phyloP scores from a whole-genome alignment of 92 coral and sea anemone genomes.

The Epizoanthus illoricatus region DNA sequence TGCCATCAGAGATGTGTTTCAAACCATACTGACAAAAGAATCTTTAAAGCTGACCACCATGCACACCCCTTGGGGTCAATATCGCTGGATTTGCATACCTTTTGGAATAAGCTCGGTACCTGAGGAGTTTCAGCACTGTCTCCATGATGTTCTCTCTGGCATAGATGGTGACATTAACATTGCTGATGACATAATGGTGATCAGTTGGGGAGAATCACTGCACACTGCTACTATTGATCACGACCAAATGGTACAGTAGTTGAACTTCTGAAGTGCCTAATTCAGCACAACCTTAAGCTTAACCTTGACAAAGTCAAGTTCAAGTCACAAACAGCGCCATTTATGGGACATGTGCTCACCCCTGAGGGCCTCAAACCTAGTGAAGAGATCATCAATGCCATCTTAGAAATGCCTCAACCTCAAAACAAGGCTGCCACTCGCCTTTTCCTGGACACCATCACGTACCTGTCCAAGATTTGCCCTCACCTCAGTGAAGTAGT shows the following conservation, averaged over 20 bases:
- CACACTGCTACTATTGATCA: conserved; percentile 39
- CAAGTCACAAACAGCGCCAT: conserved; percentile 47
- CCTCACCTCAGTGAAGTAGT: too few relatives aligned
- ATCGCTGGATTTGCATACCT: conserved; percentile 55
- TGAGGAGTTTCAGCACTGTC: conserved; percentile 51
- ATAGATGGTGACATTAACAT: conserved; percentile 53
- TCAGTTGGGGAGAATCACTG: conserved; percentile 39
- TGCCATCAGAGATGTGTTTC: conserved; percentile 13
- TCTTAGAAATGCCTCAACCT: conserved; percentile 48
- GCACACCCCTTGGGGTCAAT: conserved; percentile 34
- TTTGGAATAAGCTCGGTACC: conserved; percentile 15
- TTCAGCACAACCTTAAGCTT: conserved; percentile 64
- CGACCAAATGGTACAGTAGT: conserved; percentile 24
- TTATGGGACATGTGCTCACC: conserved; percentile 55
- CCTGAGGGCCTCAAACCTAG: conserved; percentile 47
- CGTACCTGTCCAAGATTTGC: too few relatives aligned
- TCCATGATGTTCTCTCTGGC: conserved; percentile 56
- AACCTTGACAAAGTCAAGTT: conserved; percentile 53
- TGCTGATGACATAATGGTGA: conserved; percentile 52
- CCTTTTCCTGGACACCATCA: too few relatives aligned
- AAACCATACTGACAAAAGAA: too few relatives aligned
- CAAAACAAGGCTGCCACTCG: too few relatives aligned
- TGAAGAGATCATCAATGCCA: conserved; percentile 33
- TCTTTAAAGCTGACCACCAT: too few relatives aligned
- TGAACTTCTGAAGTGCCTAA: conserved; percentile 37